These are phyloP conservation scores for Copsychus sechellarum DNA, from an alignment of 2,113 vertebrate genomes.

Conservation along the genomic window DNA sequence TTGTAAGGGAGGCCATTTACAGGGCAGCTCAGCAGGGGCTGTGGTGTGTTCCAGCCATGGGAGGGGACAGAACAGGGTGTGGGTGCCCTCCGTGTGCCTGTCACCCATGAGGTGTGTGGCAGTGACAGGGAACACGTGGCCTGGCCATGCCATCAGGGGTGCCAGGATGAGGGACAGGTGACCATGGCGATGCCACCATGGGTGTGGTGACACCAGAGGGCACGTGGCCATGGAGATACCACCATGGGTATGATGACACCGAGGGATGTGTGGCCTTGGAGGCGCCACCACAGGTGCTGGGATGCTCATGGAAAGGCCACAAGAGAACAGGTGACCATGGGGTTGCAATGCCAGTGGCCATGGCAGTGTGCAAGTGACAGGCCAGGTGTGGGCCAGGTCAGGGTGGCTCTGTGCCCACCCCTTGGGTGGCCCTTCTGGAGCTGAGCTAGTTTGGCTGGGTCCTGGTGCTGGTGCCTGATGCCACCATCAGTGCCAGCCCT, in stretches of 20 bases:
- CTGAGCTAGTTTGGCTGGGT: accelerated
- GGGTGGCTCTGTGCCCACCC: neutral
- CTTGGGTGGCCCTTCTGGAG: too few species aligned
- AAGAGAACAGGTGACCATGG: neutral
- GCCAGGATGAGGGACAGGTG: neutral
- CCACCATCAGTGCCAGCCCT: neutral
- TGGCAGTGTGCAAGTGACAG: neutral
- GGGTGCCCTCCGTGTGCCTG: neutral
- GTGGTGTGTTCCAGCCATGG: neutral
- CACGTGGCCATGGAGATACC: neutral
- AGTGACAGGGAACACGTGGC: neutral
- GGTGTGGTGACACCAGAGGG: neutral
- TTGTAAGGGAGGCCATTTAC: neutral
- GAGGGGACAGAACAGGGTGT: neutral
- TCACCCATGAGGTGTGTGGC: neutral
- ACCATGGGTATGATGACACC: neutral
- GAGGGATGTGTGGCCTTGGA: neutral
- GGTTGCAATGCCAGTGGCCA: neutral
- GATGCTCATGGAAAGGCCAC: neutral
- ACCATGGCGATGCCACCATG: neutral
- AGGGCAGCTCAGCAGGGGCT: neutral
- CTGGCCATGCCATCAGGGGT: neutral
- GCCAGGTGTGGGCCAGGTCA: neutral
- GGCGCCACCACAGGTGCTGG: too few species aligned
- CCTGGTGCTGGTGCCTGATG: neutral